Percentiles rank a stretch among this genome's conserved stretches.
These are phyloP conservation scores for Trinectes maculatus DNA, from an alignment of 2,113 vertebrate species.

Conservation along the genomic window DNA sequence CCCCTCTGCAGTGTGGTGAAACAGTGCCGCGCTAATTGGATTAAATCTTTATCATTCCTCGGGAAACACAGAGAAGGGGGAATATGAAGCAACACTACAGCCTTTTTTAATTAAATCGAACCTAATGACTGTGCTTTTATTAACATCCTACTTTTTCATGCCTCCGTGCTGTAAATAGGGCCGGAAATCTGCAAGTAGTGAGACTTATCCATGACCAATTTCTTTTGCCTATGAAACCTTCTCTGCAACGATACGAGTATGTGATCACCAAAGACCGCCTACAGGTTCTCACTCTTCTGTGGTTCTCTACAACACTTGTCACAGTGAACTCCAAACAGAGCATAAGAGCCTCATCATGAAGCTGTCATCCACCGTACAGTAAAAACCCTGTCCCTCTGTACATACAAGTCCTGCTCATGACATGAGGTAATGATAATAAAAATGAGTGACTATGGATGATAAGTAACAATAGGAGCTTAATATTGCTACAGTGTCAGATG, in stretches of 20 bases:
- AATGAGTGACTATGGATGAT: not conserved
- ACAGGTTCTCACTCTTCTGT: constrained; percentile 14
- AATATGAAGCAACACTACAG: constrained; percentile 70
- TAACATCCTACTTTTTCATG: constrained; percentile 68
- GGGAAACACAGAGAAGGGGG: constrained; percentile 74
- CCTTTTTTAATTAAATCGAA: constrained; percentile 79
- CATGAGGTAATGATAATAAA: not conserved
- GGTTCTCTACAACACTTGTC: constrained; percentile 11
- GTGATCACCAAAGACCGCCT: constrained; percentile 15
- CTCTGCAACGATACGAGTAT: not conserved
- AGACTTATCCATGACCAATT: constrained; percentile 38
- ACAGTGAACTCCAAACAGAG: constrained; percentile 11
- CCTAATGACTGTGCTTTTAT: constrained; percentile 78
- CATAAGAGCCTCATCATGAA: constrained; percentile 60
- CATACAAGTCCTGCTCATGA: constrained; percentile 60
- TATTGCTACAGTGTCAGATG: not conserved
- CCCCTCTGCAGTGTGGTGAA: constrained; percentile 79
- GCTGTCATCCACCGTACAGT: constrained; percentile 56
- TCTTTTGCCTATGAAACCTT: constrained; percentile 43
- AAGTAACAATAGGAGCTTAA: too few species aligned
- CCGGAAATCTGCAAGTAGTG: constrained; percentile 43
- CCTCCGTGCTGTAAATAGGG: constrained; percentile 54
- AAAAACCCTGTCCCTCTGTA: constrained; percentile 70
- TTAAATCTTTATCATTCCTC: constrained; percentile 85
- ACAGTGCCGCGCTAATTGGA: constrained; percentile 83